These are phyloP conservation scores for Epirrhoe tristata DNA, from an alignment of 2,888 invertebrate genomes.

Conservation along the genomic window DNA sequence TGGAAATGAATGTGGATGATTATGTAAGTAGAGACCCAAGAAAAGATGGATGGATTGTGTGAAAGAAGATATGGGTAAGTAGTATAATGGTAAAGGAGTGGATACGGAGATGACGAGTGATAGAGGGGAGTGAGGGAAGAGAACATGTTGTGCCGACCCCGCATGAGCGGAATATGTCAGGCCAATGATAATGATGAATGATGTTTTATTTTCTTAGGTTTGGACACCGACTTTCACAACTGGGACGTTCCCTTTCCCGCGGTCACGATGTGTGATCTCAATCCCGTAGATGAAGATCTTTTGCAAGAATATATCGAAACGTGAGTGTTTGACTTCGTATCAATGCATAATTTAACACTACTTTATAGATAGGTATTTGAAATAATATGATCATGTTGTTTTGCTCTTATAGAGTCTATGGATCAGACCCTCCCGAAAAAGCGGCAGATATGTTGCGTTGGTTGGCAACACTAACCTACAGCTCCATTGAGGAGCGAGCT, in stretches of 20 bases:
- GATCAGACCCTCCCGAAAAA: conserved; percentile 60
- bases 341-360: neutral
- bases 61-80: too few species aligned
- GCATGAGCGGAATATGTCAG: too few species aligned
- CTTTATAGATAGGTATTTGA: too few species aligned
- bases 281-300: conserved; percentile 81
- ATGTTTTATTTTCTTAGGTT: conserved; percentile 66
- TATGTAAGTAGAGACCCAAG: too few species aligned
- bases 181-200: too few species aligned
- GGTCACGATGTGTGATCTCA: conserved; percentile 87
- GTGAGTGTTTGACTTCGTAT: conserved; percentile 51
- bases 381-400: neutral
- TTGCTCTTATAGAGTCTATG: conserved; percentile 53
- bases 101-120: too few species aligned
- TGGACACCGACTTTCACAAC: conserved; percentile 93
- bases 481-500: conserved; percentile 63
- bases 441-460: conserved; percentile 73
- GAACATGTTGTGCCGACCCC: too few species aligned
- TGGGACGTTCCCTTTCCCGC: conserved; percentile 92
- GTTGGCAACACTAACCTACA: conserved; percentile 76
- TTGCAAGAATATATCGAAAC: conserved; percentile 74
- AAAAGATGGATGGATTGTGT: too few species aligned
- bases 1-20: too few species aligned
- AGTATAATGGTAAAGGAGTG: too few species aligned
- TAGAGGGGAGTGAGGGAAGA: too few species aligned